phyloP scores from a whole-genome alignment of 92 coral and sea anemone species.

The Hydrozoanthus gracilis region DNA sequence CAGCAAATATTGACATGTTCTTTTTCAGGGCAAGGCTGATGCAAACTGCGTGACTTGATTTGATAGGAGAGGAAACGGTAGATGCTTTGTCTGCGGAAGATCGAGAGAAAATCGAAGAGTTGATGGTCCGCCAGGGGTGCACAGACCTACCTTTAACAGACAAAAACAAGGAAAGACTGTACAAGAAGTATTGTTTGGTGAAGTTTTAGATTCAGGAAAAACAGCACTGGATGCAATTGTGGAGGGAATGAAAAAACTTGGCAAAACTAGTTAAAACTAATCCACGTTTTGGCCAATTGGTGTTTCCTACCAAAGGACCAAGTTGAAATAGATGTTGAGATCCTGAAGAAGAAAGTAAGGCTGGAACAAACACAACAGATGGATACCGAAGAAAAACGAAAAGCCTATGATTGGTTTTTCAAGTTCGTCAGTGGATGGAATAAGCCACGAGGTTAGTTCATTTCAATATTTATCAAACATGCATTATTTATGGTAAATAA shows the following conservation, averaged over 20 bases:
- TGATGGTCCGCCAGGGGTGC: conserved; percentile 67
- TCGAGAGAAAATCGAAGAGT: conserved; percentile 55
- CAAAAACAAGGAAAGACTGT: conserved; percentile 65
- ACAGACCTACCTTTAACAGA: conserved; percentile 58
- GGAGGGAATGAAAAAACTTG: conserved; percentile 46
- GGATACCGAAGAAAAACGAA: too few species aligned
- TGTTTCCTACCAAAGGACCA: conserved; percentile 47
- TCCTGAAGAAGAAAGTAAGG: conserved; percentile 6
- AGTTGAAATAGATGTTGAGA: conserved; percentile 31
- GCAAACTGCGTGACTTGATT: background rate
- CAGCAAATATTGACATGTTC: conserved; percentile 4
- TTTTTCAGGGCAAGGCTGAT: background rate
- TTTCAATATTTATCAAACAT: background rate
- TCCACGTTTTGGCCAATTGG: conserved; percentile 36
- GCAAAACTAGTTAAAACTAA: conserved; percentile 36
- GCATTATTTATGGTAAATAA: conserved; percentile 17
- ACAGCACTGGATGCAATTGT: conserved; percentile 59
- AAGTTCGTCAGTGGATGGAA: conserved; percentile 24
- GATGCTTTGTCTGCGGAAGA: conserved; percentile 41
- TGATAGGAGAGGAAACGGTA: conserved; percentile 22
- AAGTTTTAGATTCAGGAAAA: conserved; percentile 61
- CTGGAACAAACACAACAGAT: conserved; percentile 25
- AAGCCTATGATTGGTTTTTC: background rate
- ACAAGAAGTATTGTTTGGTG: conserved; percentile 58
- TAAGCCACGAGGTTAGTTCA: conserved; percentile 1